Evolutionary conservation across 2,113 vertebrate genomes (phyloP).

Genomic region (Tricholaema leucomelas): DNA sequence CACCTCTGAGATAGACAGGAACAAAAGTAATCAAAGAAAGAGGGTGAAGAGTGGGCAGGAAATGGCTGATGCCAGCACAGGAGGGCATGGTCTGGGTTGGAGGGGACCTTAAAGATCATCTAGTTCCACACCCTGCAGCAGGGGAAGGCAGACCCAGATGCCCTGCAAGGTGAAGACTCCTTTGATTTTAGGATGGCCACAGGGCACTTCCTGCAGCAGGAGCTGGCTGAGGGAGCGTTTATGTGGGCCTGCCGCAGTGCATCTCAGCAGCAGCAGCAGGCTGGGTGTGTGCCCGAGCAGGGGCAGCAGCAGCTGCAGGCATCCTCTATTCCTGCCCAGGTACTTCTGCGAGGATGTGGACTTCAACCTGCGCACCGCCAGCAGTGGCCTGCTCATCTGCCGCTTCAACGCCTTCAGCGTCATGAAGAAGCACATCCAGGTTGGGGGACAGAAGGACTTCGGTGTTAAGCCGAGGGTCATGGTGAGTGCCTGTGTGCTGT

Average conservation of each 20-base stretch:
- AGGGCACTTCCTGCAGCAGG: neutral
- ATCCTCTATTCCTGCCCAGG: constrained; percentile 69
- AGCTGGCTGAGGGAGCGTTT: neutral
- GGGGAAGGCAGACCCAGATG: neutral
- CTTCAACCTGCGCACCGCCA: constrained; percentile 94
- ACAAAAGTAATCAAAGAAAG: neutral
- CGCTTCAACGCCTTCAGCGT: constrained; percentile 96
- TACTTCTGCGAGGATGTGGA: constrained; percentile 97
- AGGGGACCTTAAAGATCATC: no score
- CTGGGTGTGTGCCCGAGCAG: neutral
- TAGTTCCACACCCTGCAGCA: no score
- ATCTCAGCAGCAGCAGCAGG: neutral
- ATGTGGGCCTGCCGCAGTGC: accelerated
- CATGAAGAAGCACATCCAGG: constrained; percentile 97
- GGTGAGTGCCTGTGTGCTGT: constrained; percentile 74
- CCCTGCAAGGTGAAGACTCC: neutral
- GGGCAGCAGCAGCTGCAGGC: neutral
- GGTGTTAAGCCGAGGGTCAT: constrained; percentile 90
- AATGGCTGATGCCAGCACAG: neutral
- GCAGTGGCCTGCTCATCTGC: constrained; percentile 91
- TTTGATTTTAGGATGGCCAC: neutral
- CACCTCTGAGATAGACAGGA: neutral
- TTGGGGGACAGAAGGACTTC: constrained; percentile 90
- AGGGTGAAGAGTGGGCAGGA: neutral
- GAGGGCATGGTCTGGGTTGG: neutral